Base-by-base conservation (phyloP, 2,888 invertebrate genomes). In the Thyatira batis region DNA sequence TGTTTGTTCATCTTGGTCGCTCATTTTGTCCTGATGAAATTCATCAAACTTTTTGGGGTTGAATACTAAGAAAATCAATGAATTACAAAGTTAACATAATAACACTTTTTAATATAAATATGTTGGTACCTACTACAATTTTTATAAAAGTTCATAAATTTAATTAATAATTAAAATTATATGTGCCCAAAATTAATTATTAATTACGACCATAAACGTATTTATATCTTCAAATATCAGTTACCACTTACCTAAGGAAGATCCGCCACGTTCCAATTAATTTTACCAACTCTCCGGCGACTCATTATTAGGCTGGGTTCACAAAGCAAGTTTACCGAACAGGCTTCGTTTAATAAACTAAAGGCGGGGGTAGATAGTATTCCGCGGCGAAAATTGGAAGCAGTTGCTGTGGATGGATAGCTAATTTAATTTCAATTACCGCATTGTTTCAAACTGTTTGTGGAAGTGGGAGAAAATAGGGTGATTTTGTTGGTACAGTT, bases 1-100 rank as follows among this genome's bases (percentile, higher is more conserved):
- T 54, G 62, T 53, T 60, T 69, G 69, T 69, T 39, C n/a, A 8
- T 76, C 73, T 71, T 58, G 60, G 66, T 61, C 71, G 68, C 67
- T 63, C 65, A 65, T 68, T 72, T 69, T 61, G 60, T 61, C 67
- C 73, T 74, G 69, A 75, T 78, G 74, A 73, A 76, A 74, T 67
- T 67, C 63, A 67, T 69, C 61, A 56, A 55, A 52, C 52, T 50
- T 52, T 57, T 51, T 45, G 20, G 30, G 33, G 45, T 13, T 17
- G 39, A 17, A 33, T 17, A 39, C 8, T 39, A 17, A 5, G 11
- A 39, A 17, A 39, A 39, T 17, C 39, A 39, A 39, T 39, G 39
- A 39, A 10, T 27, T 5, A 27, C 10, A 1, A 11, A 2, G 33
- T 33, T 33, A 13, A 39, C 5, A 39, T 39, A 23, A 4, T 23